A percentile compares a stretch with the other conserved stretches of the same genome.
phyloP scores from a whole-genome alignment of 2,797 vertebrate genomes.

The Notoglanidium macrostoma region DNA sequence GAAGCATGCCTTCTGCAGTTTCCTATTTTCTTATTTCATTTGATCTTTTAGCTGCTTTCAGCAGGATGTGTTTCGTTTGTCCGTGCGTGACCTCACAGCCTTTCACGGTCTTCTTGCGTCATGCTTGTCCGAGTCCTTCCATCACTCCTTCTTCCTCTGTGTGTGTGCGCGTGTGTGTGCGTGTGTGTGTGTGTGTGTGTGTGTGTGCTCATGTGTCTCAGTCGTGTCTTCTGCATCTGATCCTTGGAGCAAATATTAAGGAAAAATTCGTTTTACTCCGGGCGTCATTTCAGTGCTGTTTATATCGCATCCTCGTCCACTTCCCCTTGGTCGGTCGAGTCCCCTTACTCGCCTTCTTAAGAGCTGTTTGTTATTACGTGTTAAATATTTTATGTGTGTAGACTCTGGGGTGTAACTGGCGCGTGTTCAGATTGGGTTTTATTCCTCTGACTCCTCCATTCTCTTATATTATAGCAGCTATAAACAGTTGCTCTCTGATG shows the following conservation, averaged over 20 bases:
- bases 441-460: neutral
- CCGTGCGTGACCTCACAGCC: conserved; percentile 6
- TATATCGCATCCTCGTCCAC: neutral
- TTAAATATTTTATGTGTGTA: neutral
- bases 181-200: neutral
- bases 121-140: neutral
- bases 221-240: conserved; percentile 17
- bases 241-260: neutral
- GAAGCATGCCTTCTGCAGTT: neutral
- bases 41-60: neutral
- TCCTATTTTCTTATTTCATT: conserved; percentile 52
- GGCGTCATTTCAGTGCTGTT: conserved; percentile 10
- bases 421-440: neutral
- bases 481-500: neutral
- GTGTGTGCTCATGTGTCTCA: conserved; percentile 1
- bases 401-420: neutral
- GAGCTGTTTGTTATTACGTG: neutral
- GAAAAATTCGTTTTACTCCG: neutral
- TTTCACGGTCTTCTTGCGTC: neutral
- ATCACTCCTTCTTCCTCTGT: neutral
- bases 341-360: neutral
- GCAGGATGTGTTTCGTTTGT: neutral
- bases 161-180: neutral
- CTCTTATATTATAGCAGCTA: neutral
- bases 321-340: neutral